Base-by-base conservation (phyloP, 2,113 vertebrate genomes). In the Boulengeromyrus knoepffleri region DNA sequence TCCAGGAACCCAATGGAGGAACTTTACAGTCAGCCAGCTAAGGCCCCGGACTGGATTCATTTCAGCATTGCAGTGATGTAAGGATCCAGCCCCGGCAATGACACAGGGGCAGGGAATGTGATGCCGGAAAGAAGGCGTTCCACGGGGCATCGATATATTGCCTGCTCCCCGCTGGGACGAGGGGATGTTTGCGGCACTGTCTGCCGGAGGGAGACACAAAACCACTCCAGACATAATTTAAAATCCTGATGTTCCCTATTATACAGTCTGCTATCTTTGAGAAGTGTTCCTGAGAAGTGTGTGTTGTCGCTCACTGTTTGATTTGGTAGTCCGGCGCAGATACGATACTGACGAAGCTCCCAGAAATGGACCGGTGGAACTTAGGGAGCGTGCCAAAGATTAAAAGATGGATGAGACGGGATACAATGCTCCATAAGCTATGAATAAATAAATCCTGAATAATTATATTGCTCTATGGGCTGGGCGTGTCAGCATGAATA, bases 161-260 rank as follows among this genome's bases (percentile, higher is more conserved):
- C 50, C 49, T 36, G 50, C 17, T 36, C 27, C 9, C 49, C 85
- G 5, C 31, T 2, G 13, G 85, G 85, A 10, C 46, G 6, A 21
- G 5, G 36, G 85, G 50, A 19, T 31, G 85, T 62, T 62, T 62
- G 24, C 53, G 19, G 31, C 50, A 50, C 27, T 52, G n/a, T 36
- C 49, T 88, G 46, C 45, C 36, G 19, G 53, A 17, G 19, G 31
- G 24, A 15, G 15, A 58, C 27, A 39, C 47, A 7, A 88, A 88
- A 88, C 19, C 53, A 45, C 87, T 21, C 85, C 85, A 36, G 24
- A 87, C 85, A 8, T 89, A 49, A 89, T 89, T 89, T 80, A 80
- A 77, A 80, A 77, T 74, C 45, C 46, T 3, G 15, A 42, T 49
- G 66, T 77, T 77, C 47, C 62, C 47, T 77, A 89, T 89, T 89